A percentile compares a stretch with the other conserved stretches of the same genome.
Evolutionary conservation across 35 echinoderm and acorn worm genomes (phyloP).

Genomic region (Apostichopus japonicus): DNA sequence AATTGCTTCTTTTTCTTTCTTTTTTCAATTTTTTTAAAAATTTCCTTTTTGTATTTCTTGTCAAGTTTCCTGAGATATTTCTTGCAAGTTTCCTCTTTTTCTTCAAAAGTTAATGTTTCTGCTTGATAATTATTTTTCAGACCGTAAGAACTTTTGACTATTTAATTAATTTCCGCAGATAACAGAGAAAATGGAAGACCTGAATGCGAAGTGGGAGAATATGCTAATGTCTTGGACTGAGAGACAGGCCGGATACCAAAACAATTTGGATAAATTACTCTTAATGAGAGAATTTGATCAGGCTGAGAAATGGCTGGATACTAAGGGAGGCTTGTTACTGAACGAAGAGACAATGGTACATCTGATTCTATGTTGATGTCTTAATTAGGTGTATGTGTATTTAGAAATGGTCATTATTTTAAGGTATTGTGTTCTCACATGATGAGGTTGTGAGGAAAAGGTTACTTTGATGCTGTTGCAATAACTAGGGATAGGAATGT

Average conservation of each 20-base stretch:
- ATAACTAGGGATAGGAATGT: too few relatives aligned
- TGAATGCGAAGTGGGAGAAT: slow-evolving; percentile 27
- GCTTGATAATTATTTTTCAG: too few relatives aligned
- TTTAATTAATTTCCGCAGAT: background rate
- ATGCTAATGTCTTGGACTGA: slow-evolving; percentile 15
- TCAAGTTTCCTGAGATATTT: too few relatives aligned
- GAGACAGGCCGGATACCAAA: background rate
- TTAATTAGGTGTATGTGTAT: too few relatives aligned
- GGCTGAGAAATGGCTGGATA: slow-evolving; percentile 20
- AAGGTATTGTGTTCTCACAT: background rate
- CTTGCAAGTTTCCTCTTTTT: too few relatives aligned
- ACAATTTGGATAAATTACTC: background rate
- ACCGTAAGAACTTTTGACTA: too few relatives aligned
- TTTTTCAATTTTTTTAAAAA: too few relatives aligned
- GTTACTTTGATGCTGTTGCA: too few relatives aligned
- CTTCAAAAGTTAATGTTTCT: too few relatives aligned
- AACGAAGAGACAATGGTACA: background rate
- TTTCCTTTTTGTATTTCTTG: too few relatives aligned
- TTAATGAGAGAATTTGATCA: slow-evolving; percentile 27
- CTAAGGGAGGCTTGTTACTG: background rate
- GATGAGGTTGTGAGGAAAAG: background rate
- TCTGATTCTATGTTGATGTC: too few relatives aligned
- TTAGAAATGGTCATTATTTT: background rate
- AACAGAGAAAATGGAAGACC: slow-evolving; percentile 38
- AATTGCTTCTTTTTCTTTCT: too few relatives aligned